These are phyloP conservation scores for Pelochelys cantorii DNA, from an alignment of 2,797 vertebrate species.

Conservation along the genomic window DNA sequence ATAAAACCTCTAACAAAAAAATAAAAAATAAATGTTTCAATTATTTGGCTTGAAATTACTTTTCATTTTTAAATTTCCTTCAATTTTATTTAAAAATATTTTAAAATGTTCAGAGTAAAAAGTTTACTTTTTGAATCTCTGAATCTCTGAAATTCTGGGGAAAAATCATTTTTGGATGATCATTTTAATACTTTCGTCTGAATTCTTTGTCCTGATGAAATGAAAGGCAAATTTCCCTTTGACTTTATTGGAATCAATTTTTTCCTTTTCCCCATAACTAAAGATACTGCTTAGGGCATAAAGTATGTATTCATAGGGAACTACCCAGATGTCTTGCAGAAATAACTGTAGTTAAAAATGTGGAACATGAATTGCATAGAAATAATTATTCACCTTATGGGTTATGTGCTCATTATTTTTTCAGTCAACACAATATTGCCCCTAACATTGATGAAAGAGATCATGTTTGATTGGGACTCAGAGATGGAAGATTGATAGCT, in stretches of 20 bases:
- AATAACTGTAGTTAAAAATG: background rate
- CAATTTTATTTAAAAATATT: background rate
- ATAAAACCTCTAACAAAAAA: background rate
- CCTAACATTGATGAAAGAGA: background rate
- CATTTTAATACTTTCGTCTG: background rate
- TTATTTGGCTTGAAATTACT: background rate
- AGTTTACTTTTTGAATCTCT: background rate
- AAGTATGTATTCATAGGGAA: background rate
- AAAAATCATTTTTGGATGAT: too few species aligned
- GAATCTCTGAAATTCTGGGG: too few species aligned
- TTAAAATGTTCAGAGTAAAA: background rate
- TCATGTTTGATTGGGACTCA: accelerated
- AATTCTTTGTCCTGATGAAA: background rate
- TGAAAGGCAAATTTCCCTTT: background rate
- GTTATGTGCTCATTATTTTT: background rate
- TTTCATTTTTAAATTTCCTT: background rate
- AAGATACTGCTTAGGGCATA: background rate
- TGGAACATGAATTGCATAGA: background rate
- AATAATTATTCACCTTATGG: background rate
- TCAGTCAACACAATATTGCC: background rate
- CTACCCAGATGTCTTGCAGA: background rate
- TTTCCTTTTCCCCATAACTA: background rate
- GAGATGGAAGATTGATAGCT: background rate
- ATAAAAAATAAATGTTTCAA: background rate
- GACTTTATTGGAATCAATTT: background rate